Evolutionary conservation across 2,797 vertebrate genomes (phyloP), one percentile per base, ranked within the genome.

Genomic region (Rhincodon typus): DNA sequence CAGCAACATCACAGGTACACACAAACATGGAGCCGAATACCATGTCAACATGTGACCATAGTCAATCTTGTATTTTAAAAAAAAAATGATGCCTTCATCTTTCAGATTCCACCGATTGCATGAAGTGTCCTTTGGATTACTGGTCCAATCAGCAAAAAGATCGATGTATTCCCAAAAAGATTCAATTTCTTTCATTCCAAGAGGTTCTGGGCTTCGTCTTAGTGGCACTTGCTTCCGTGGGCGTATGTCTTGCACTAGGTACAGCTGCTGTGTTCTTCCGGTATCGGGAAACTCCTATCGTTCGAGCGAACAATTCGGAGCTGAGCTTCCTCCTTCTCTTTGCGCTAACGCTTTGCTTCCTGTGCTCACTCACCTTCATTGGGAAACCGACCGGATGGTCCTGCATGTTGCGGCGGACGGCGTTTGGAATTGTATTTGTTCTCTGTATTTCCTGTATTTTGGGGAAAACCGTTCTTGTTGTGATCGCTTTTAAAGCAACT

Each of bases 371-470:
- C 0, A 91, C 53, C 4, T 91, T 91, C 34, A 66, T 66, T 66
- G 88, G 57, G 4, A 17, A 91, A 34, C 88, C 88, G 5, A 62
- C 88, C 4, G 1, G 30, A 21, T 91, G 27, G 57, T 91, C 88
- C n/a, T 66, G 88, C 13, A 91, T 57, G 88, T 66, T 91, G 53
- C 88, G 88, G 30, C 57, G 57, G 5, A 66, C 62, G 17, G 15
- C 30, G 4, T 91, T 91, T 27, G 57, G 57, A 19, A 66, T 91
- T 62, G 57, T n/a, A 2, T 91, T 91, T 66, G 88, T 91, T n/a
- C 62, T 91, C 13, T 91, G 30, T n/a, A 91, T 91, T 66, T 91
- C 88, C 57, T 91, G 88, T 91, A 91, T 91, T 91, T 91, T 91
- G 88, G 88, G 88, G 50, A 91, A 91, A 91, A 91, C 88, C 1